Percentiles rank a stretch among this genome's conserved stretches.
phyloP scores from a whole-genome alignment of 37 sponge, comb jelly and placozoan genomes.

The Theonella swinhoei region DNA sequence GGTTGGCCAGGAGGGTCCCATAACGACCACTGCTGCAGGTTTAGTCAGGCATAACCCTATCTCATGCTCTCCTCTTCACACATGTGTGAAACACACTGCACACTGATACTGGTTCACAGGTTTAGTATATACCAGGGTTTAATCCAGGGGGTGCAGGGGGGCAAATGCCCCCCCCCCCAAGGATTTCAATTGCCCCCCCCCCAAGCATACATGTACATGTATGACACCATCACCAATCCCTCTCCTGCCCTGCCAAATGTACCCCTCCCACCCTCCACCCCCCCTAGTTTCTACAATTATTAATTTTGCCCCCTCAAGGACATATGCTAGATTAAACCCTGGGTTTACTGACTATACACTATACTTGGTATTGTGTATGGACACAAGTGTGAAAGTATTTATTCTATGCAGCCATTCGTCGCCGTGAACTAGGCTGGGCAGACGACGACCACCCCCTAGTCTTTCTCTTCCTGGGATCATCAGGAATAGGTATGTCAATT shows the following conservation, averaged over 20 bases:
- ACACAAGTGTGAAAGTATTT: too few relatives aligned
- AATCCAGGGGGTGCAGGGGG: too few relatives aligned
- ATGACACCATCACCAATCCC: too few relatives aligned
- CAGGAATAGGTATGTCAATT: slow-evolving; percentile 71
- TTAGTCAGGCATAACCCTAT: background rate
- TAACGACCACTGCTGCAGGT: slow-evolving; percentile 76
- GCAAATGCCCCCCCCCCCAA: too few relatives aligned
- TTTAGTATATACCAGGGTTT: background rate
- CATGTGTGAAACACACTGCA: too few relatives aligned
- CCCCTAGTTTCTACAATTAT: background rate
- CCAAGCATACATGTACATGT: too few relatives aligned
- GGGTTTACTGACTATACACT: too few relatives aligned
- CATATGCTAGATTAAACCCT: too few relatives aligned
- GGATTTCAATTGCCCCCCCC: too few relatives aligned
- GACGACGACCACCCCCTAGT: slow-evolving; percentile 93
- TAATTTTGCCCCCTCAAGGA: too few relatives aligned
- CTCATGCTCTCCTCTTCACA: background rate
- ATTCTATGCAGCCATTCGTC: slow-evolving; percentile 65
- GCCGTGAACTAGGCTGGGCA: slow-evolving; percentile 88
- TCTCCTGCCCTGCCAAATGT: too few relatives aligned
- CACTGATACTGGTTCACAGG: background rate
- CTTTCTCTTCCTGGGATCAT: slow-evolving; percentile 94
- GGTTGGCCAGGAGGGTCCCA: slow-evolving; percentile 92
- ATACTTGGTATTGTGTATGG: too few relatives aligned
- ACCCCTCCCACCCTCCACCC: background rate